A percentile compares a stretch with the other conserved stretches of the same genome.
These are phyloP conservation scores for Dynastes tityus DNA, from an alignment of 2,888 invertebrate species.

Conservation along the genomic window DNA sequence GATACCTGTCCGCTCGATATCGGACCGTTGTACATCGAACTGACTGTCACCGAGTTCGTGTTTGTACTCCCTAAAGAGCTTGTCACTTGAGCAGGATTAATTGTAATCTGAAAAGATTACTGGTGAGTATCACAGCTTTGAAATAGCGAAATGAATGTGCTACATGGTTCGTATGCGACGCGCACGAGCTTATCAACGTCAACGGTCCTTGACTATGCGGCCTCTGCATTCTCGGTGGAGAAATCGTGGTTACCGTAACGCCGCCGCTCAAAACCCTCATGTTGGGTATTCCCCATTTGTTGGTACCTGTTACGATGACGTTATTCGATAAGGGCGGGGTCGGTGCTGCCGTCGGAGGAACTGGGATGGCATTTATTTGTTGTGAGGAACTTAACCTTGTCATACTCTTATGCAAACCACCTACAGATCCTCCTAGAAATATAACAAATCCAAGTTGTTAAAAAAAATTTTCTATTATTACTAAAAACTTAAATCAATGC, in stretches of 20 bases:
- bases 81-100: constrained; percentile 55
- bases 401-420: constrained; percentile 88
- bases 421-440: constrained; percentile 78
- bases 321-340: constrained; percentile 69
- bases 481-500: too few relatives aligned
- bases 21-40: constrained; percentile 67
- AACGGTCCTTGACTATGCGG: constrained; percentile 74
- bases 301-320: constrained; percentile 72
- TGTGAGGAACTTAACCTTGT: constrained; percentile 85
- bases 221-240: constrained; percentile 70
- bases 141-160: neutral
- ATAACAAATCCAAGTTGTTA: neutral
- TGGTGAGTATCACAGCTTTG: neutral
- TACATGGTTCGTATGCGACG: constrained; percentile 63
- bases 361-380: constrained; percentile 75
- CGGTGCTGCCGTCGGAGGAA: constrained; percentile 60
- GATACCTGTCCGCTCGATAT: constrained; percentile 67
- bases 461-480: too few relatives aligned
- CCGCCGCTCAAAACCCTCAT: constrained; percentile 73
- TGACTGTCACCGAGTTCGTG: constrained; percentile 66
- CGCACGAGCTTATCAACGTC: constrained; percentile 62
- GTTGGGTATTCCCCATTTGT: constrained; percentile 72
- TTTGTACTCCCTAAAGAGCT: constrained; percentile 52
- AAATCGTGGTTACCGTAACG: constrained; percentile 79
- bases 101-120: constrained; percentile 50